Conservation (phyloP, 2,888 invertebrate species). For the Agelastica alni region DNA sequence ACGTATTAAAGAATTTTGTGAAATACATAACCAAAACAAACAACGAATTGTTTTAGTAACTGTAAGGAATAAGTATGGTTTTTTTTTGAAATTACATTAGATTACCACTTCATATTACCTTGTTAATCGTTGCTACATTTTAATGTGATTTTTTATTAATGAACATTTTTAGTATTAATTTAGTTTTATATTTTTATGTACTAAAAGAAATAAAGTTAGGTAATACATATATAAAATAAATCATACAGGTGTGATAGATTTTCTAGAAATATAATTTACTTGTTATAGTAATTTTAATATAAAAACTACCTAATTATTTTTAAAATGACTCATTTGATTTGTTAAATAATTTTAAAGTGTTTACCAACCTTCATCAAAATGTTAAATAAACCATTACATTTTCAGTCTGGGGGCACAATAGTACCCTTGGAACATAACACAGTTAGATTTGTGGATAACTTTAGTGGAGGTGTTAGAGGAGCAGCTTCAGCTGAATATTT, state of each 20-base stretch:
- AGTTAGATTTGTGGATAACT: slow-evolving; percentile 98
- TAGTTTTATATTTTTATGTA: not conserved
- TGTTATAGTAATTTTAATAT: too few species aligned
- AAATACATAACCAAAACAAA: slow-evolving; percentile 68
- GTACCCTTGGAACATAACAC: slow-evolving; percentile 96
- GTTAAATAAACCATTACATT: slow-evolving; percentile 31
- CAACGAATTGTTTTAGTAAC: slow-evolving; percentile 79
- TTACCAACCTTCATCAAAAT: not conserved
- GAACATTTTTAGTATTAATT: not conserved
- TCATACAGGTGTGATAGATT: too few species aligned
- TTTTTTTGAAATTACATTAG: slow-evolving; percentile 31
- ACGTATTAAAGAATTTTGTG: slow-evolving; percentile 74
- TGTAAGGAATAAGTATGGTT: slow-evolving; percentile 66
- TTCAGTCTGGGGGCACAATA: slow-evolving; percentile 93
- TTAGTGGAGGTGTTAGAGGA: slow-evolving; percentile 95
- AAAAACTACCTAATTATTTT: too few species aligned
- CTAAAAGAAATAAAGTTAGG: not conserved
- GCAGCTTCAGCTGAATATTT: slow-evolving; percentile 96
- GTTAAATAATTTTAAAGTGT: too few species aligned
- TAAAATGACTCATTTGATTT: too few species aligned
- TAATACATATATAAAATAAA: too few species aligned
- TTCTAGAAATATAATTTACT: too few species aligned
- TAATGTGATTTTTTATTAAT: too few species aligned
- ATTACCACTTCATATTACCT: not conserved
- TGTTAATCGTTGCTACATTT: too few species aligned